A percentile compares a stretch with the other conserved stretches of the same genome.
Evolutionary conservation across 2,113 vertebrate genomes (phyloP).

Genomic region (Siphamia tubifer): DNA sequence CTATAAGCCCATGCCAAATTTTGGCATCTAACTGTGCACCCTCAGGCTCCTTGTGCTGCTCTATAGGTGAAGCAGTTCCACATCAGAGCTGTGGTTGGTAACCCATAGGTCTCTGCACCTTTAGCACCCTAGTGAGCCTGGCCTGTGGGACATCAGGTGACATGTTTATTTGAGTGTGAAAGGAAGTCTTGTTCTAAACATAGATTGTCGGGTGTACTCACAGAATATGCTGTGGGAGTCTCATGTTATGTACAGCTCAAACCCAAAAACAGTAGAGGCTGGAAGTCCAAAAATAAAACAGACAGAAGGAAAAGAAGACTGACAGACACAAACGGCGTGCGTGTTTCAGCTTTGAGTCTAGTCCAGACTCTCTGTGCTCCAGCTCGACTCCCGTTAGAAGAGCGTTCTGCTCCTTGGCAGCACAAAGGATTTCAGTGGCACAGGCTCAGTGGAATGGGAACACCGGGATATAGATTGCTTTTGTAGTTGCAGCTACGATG

Average conservation of each 20-base stretch:
- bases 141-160: slow-evolving; percentile 6
- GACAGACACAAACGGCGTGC: slow-evolving; percentile 6
- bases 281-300: slow-evolving; percentile 23
- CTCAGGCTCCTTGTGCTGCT: background rate
- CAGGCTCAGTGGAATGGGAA: slow-evolving; percentile 54
- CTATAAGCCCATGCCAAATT: background rate
- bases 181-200: background rate
- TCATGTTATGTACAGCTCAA: slow-evolving; percentile 13
- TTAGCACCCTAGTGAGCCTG: slow-evolving; percentile 7
- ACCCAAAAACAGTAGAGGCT: slow-evolving; percentile 14
- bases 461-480: slow-evolving; percentile 38
- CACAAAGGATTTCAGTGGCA: slow-evolving; percentile 61
- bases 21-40: background rate
- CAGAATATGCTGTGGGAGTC: slow-evolving; percentile 2
- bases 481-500: slow-evolving; percentile 8
- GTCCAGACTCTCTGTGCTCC: slow-evolving; percentile 32
- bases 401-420: slow-evolving; percentile 37
- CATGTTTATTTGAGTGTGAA: background rate
- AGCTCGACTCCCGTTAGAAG: slow-evolving; percentile 58
- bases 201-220: background rate
- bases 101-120: slow-evolving; percentile 1
- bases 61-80: background rate
- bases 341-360: slow-evolving; percentile 18
- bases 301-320: slow-evolving; percentile 17
- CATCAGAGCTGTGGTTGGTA: slow-evolving; percentile 6